Percentiles rank a stretch among this genome's conserved stretches.
Evolutionary conservation across 2,797 vertebrate species (phyloP).

Genomic region (Aldrovandia affinis): DNA sequence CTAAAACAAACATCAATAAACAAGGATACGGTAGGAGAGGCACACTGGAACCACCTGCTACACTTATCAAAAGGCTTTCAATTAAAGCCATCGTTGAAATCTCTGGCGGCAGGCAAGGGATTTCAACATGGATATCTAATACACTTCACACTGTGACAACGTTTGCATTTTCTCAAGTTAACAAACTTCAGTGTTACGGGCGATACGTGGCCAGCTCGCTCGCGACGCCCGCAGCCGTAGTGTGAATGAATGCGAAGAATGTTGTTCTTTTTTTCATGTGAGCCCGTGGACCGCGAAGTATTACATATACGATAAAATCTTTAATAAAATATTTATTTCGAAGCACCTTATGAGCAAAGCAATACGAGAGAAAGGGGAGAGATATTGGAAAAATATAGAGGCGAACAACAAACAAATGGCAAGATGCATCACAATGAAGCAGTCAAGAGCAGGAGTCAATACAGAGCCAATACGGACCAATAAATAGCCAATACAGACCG

Average conservation of each 20-base stretch:
- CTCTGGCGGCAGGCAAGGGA: background rate
- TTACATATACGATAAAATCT: slow-evolving; percentile 12
- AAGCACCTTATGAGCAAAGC: background rate
- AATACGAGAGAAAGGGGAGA: background rate
- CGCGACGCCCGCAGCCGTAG: background rate
- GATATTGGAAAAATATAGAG: background rate
- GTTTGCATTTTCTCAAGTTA: slow-evolving; percentile 2
- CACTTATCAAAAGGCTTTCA: slow-evolving; percentile 1
- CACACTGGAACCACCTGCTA: background rate
- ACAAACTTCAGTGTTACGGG: background rate
- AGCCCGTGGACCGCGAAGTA: background rate
- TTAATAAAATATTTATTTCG: slow-evolving; percentile 1
- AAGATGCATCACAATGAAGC: slow-evolving; percentile 7
- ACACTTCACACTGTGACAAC: slow-evolving; percentile 13
- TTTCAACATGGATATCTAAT: slow-evolving; percentile 20
- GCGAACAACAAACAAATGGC: background rate
- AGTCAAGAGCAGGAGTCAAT: background rate
- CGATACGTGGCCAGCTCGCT: background rate
- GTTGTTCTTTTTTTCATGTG: background rate
- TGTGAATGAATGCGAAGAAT: background rate
- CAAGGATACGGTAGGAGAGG: background rate
- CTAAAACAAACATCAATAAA: background rate
- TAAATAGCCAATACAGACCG: too few relatives aligned
- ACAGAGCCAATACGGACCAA: too few relatives aligned
- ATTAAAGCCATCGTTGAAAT: slow-evolving; percentile 11